These are phyloP conservation scores for Myotis daubentonii DNA, from an alignment of 2,797 vertebrate genomes.

Conservation along the genomic window DNA sequence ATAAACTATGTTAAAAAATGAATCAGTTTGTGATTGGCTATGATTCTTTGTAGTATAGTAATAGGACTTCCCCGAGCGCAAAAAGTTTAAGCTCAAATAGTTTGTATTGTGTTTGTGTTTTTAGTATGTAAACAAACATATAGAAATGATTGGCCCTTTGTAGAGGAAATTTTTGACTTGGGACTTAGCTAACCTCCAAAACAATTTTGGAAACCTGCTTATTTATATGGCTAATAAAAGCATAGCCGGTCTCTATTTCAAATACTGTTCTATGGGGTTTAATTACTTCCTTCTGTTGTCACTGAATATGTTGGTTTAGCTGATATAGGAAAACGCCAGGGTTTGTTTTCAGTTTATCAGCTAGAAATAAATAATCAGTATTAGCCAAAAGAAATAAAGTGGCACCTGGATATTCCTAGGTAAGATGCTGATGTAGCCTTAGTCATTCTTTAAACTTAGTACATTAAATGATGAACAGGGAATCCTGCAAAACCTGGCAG, in stretches of 20 bases:
- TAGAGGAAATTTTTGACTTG: constrained; percentile 9
- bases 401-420: constrained; percentile 63
- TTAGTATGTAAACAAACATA: not conserved
- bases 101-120: not conserved
- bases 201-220: not conserved
- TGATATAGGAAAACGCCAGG: not conserved
- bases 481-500: constrained; percentile 93
- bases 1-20: not conserved
- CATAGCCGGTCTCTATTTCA: constrained; percentile 26
- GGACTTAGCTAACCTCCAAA: constrained; percentile 1
- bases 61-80: not conserved
- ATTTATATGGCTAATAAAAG: constrained; percentile 21
- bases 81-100: not conserved
- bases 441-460: constrained; percentile 90
- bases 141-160: constrained; percentile 9
- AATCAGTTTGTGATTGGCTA: not conserved
- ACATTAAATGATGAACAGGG: constrained; percentile 97
- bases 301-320: not conserved
- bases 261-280: constrained; percentile 48
- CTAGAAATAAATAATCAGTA: constrained; percentile 46
- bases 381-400: constrained; percentile 58
- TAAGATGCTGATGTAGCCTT: constrained; percentile 77
- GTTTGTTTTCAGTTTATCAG: not conserved
- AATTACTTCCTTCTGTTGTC: constrained; percentile 55
- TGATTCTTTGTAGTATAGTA: not conserved